Evolutionary conservation across 2,113 vertebrate genomes (phyloP).

Genomic region (Fukomys damarensis): DNA sequence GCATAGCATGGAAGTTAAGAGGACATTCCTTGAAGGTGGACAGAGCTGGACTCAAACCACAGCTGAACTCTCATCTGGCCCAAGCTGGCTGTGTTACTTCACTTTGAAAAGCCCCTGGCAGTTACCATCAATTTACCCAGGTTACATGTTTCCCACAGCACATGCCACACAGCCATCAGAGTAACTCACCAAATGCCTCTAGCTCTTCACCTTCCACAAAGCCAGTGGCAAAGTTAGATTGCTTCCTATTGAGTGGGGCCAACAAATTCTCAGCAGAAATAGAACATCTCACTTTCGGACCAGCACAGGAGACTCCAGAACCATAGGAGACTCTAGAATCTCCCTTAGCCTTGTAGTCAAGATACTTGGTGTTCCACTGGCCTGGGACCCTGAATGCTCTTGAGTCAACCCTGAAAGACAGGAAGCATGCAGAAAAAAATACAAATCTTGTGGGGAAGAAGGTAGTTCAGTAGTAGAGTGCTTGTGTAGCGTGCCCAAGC

Average conservation of each 20-base stretch:
- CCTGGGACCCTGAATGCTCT: background rate
- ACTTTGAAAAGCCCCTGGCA: background rate
- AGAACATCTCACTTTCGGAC: background rate
- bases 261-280: constrained; percentile 32
- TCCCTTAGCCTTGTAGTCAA: background rate
- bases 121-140: background rate
- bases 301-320: background rate
- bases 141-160: background rate
- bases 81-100: background rate
- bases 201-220: background rate
- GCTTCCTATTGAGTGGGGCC: background rate
- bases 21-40: background rate
- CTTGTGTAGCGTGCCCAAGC: background rate
- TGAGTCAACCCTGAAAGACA: background rate
- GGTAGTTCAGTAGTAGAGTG: background rate
- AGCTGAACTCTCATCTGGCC: background rate
- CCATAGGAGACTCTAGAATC: background rate
- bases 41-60: background rate
- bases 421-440: background rate
- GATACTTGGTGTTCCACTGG: background rate
- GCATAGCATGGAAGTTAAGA: background rate
- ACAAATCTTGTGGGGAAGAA: background rate
- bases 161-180: background rate
- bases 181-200: background rate
- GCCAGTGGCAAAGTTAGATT: background rate